Evolutionary conservation across 2,113 vertebrate genomes (phyloP).

Genomic region (Turdus rufiventris): DNA sequence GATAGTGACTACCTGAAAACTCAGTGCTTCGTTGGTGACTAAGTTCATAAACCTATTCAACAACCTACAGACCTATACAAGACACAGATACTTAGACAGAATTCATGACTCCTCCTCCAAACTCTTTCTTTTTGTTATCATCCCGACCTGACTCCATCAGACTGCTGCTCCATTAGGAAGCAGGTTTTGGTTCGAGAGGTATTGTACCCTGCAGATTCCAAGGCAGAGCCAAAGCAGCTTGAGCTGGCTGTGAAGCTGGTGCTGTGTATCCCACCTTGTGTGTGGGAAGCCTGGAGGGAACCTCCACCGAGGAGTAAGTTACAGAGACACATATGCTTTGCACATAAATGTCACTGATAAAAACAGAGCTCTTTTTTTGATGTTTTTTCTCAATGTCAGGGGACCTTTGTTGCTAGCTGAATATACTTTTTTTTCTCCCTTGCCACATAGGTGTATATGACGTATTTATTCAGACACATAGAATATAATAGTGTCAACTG

Average conservation of each 20-base stretch:
- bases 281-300: background rate
- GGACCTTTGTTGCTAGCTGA: background rate
- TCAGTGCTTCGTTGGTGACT: background rate
- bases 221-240: background rate
- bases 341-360: background rate
- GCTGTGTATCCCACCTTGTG: no score
- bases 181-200: background rate
- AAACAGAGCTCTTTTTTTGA: background rate
- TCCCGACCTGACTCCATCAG: background rate
- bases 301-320: background rate
- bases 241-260: fast-evolving
- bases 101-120: background rate
- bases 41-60: background rate
- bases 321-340: background rate
- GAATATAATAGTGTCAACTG: background rate
- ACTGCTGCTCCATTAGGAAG: background rate
- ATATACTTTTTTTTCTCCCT: background rate
- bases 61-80: background rate
- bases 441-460: background rate
- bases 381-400: background rate
- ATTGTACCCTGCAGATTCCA: background rate
- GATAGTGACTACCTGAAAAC: background rate
- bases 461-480: background rate
- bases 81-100: background rate
- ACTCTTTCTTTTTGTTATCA: background rate